Base-by-base conservation (phyloP, 2,113 vertebrate genomes). In the Telmatochromis sp. region DNA sequence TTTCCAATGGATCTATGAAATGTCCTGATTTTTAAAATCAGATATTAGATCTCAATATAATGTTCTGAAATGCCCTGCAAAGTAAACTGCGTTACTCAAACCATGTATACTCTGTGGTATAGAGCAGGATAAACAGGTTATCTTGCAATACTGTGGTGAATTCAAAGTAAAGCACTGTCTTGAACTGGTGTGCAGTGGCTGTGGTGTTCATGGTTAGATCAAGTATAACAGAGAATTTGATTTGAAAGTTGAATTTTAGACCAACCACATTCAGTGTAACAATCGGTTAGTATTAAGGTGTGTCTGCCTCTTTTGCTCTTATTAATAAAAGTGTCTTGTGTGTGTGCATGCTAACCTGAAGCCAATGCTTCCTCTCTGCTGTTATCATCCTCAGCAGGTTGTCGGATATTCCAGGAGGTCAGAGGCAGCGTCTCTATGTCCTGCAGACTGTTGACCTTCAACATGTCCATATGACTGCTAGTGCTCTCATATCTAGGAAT, bases 401-500 rank as follows among this genome's bases (percentile, higher is more conserved):
- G 98, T 14, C 60, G 95, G 92, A 99, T 98, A 88, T 98, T 98
- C 98, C 98, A 99, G 80, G 97, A 96, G 0, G 98, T 99, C 87
- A 97, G 90, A 17, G 97, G 96, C 87, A 99, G 96, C 0, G 81
- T 94, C 21, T 96, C 92, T 50, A 98, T 96, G 87, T 99, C 98
- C 82, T 97, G 96, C 23, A 95, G 71, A 17, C 97, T 97, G 7
- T 47, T 81, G 5, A 99, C 90, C 58, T 94, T 96, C 83, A 99
- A 84, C 98, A 99, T 99, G 92, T 99, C 98, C 98, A 99, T 99
- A 78, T 97, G 97, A 82, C 35, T 97, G 94, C 97, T 97, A 75
- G 6, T 82, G 57, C 90, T 86, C 47, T 93, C 95, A 89, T 99
- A 99, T 80, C 94, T 97, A 8, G 98, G 98, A 87, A 99, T 97